Percentiles rank a stretch among this genome's conserved stretches.
Conservation (phyloP, 2,797 vertebrate genomes). For the Echeneis naucrates region DNA sequence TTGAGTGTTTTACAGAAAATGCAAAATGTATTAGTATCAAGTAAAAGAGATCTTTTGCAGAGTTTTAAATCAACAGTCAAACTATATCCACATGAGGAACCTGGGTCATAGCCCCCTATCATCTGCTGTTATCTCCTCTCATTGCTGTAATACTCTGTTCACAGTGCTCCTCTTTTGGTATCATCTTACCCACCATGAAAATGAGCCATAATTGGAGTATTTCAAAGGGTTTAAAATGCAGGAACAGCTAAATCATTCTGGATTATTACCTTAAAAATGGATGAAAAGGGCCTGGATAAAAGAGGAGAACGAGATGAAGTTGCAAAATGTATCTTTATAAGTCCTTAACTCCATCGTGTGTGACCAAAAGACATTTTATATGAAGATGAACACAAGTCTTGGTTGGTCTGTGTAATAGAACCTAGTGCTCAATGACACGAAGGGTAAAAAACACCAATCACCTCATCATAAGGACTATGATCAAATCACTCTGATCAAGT, state of each 20-base stretch:
- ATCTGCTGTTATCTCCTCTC: slow-evolving; percentile 68
- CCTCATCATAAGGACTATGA: background rate
- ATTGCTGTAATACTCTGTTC: slow-evolving; percentile 68
- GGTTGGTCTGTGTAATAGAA: slow-evolving; percentile 12
- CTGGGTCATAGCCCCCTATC: slow-evolving; percentile 60
- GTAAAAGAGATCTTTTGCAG: slow-evolving; percentile 48
- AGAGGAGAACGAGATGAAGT: slow-evolving; percentile 70
- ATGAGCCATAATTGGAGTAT: slow-evolving; percentile 79
- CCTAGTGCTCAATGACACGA: slow-evolving; percentile 13
- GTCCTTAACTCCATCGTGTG: slow-evolving; percentile 65
- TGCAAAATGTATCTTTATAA: slow-evolving; percentile 70
- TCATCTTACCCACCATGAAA: slow-evolving; percentile 71
- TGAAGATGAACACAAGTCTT: slow-evolving; percentile 39
- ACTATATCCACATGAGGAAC: slow-evolving; percentile 55
- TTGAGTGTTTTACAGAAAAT: background rate
- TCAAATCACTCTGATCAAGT: background rate
- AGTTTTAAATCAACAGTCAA: slow-evolving; percentile 61
- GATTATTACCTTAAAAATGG: slow-evolving; percentile 74
- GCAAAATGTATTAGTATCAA: slow-evolving; percentile 40
- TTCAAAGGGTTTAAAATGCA: slow-evolving; percentile 74
- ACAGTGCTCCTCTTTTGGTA: slow-evolving; percentile 66
- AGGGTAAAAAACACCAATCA: background rate
- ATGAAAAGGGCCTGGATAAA: no score
- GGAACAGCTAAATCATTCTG: slow-evolving; percentile 69
- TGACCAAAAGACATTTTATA: slow-evolving; percentile 45